Conservation (phyloP, 2,888 invertebrate species). For the Chouioia cunea region DNA sequence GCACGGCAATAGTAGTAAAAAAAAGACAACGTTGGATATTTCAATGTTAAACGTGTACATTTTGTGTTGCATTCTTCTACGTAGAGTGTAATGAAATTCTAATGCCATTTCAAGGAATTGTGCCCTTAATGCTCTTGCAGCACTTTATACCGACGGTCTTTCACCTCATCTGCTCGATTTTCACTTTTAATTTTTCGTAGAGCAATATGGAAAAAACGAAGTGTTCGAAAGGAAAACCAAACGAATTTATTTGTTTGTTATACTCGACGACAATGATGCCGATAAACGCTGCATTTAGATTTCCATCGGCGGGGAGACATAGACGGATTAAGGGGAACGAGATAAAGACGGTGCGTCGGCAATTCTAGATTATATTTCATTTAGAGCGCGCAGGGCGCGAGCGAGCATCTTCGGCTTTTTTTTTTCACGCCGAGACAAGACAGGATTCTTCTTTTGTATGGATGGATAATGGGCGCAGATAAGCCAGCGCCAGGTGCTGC, state of each 20-base stretch:
- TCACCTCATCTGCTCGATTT: neutral
- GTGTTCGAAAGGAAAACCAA: neutral
- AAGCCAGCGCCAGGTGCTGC: constrained; percentile 37
- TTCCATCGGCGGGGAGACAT: constrained; percentile 44
- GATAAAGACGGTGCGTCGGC: constrained; percentile 19
- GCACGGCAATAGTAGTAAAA: constrained; percentile 1
- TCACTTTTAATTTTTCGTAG: neutral
- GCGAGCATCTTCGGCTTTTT: constrained; percentile 1
- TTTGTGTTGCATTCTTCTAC: neutral
- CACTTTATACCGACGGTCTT: neutral
- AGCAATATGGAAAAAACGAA: neutral
- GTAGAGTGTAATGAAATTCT: neutral
- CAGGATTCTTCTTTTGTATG: constrained; percentile 11
- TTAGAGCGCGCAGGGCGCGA: constrained; percentile 9
- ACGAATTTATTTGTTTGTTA: constrained; percentile 43
- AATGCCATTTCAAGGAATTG: neutral
- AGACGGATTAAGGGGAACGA: constrained; percentile 38
- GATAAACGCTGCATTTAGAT: constrained; percentile 53
- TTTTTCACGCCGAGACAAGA: neutral
- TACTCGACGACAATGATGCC: constrained; percentile 51
- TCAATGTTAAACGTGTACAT: neutral
- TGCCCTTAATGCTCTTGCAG: neutral
- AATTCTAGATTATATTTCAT: constrained; percentile 47
- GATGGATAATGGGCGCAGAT: constrained; percentile 10
- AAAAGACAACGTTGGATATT: constrained; percentile 32